phyloP scores from a whole-genome alignment of 2,797 vertebrate genomes.

The Emydoidea blandingii region DNA sequence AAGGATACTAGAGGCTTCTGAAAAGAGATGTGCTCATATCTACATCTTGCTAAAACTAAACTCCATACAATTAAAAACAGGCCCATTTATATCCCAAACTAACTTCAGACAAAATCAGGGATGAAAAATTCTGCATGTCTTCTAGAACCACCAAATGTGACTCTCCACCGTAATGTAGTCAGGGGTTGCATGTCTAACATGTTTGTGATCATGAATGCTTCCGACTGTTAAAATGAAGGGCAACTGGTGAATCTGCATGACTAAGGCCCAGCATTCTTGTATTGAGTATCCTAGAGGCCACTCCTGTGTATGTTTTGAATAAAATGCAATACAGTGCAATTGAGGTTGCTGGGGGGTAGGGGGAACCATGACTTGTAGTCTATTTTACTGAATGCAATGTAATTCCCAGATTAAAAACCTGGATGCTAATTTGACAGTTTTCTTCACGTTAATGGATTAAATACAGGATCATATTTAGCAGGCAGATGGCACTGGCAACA shows the following conservation, averaged over 20 bases:
- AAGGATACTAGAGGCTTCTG: not conserved
- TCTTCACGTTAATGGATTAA: not conserved
- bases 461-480: not conserved
- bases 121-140: not conserved
- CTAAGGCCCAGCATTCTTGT: not conserved
- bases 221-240: not conserved
- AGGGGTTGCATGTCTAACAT: fast-evolving
- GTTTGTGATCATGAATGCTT: not conserved
- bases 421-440: not conserved
- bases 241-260: not conserved
- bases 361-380: not conserved
- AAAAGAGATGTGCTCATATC: not conserved
- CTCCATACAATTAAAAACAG: not conserved
- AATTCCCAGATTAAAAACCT: not conserved
- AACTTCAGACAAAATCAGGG: not conserved
- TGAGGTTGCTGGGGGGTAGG: not conserved
- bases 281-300: not conserved
- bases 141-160: not conserved
- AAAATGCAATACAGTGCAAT: not conserved
- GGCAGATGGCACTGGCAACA: not conserved
- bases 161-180: not conserved
- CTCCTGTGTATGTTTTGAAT: not conserved
- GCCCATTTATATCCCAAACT: not conserved
- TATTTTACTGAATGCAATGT: not conserved
- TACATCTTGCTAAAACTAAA: not conserved